phyloP scores from a whole-genome alignment of 2,797 vertebrate species.

The Darevskia nairensis region DNA sequence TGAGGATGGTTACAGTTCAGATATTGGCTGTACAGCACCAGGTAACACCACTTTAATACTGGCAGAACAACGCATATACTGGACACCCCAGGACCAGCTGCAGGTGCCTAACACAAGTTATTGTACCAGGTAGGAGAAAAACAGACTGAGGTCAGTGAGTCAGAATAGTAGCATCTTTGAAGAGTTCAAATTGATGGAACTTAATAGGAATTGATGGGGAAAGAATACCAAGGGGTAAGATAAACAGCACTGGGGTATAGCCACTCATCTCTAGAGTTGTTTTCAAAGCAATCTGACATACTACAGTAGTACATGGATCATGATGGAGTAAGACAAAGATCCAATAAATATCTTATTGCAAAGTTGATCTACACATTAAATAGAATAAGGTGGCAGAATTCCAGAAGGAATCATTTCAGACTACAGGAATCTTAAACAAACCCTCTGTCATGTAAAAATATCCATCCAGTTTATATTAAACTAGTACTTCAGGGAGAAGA shows the following conservation, averaged over 20 bases:
- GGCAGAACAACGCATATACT: constrained; percentile 11
- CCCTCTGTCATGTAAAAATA: neutral
- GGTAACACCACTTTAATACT: constrained; percentile 32
- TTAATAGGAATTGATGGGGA: constrained; percentile 10
- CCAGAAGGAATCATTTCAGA: constrained; percentile 15
- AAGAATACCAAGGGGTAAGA: neutral
- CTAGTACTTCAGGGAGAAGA: neutral
- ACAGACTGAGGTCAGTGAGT: constrained; percentile 4
- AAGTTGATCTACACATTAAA: constrained; percentile 10
- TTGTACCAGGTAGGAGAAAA: constrained; percentile 2
- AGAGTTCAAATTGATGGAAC: constrained; percentile 3
- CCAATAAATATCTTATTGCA: neutral
- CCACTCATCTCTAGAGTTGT: neutral
- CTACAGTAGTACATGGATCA: neutral
- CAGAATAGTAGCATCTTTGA: constrained; percentile 1
- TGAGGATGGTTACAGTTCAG: constrained; percentile 18
- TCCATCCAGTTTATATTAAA: neutral
- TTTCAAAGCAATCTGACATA: constrained; percentile 3
- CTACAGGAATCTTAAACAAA: neutral
- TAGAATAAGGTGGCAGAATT: neutral
- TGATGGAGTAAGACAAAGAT: neutral
- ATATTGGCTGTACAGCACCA: constrained; percentile 27
- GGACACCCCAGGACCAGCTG: constrained; percentile 43
- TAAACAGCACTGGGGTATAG: neutral
- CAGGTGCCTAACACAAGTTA: constrained; percentile 4